phyloP scores from a whole-genome alignment of 2,113 vertebrate genomes.

The Nicator chloris region DNA sequence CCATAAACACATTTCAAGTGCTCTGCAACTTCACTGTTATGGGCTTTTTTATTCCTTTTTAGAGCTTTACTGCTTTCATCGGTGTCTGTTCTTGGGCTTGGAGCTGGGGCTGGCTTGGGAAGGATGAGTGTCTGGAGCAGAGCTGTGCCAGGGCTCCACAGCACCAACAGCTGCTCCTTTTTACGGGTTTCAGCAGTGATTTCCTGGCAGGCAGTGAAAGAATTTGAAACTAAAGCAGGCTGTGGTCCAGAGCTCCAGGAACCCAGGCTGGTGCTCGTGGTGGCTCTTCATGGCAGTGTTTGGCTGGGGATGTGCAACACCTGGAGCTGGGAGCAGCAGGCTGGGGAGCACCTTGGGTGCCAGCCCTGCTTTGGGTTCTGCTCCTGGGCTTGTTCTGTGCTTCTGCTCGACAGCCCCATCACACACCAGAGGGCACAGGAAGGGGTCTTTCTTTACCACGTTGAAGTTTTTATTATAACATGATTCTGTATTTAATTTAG shows the following conservation, averaged over 20 bases:
- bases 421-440: background rate
- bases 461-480: constrained; percentile 29
- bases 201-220: constrained; percentile 30
- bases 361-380: background rate
- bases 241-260: background rate
- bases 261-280: background rate
- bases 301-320: background rate
- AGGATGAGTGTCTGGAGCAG: background rate
- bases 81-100: background rate
- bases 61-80: background rate
- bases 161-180: constrained; percentile 42
- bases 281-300: background rate
- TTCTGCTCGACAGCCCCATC: background rate
- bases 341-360: background rate
- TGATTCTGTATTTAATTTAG: constrained; percentile 68
- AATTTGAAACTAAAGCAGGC: background rate
- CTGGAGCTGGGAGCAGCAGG: background rate
- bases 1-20: background rate
- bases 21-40: background rate
- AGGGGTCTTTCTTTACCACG: background rate
- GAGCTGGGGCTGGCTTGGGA: background rate
- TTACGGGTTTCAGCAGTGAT: background rate
- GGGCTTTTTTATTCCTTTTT: background rate
- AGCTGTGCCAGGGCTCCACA: constrained; percentile 17
- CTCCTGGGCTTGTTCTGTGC: background rate